Evolutionary conservation across 2,797 vertebrate species (phyloP).

Genomic region (Siniperca undulata): DNA sequence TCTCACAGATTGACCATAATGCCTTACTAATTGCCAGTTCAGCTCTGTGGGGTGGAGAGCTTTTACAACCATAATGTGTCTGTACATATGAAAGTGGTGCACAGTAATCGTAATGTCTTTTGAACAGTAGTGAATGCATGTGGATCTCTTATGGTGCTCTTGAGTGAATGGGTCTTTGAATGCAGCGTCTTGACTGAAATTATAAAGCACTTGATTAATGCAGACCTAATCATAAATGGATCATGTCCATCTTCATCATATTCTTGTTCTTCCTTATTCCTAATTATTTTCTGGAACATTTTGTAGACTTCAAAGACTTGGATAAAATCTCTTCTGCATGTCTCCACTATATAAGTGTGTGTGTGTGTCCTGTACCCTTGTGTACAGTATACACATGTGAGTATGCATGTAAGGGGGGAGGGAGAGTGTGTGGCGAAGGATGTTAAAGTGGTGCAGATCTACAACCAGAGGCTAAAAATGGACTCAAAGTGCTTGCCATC

Average conservation of each 20-base stretch:
- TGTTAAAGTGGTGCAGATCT: slow-evolving; percentile 47
- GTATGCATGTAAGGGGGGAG: slow-evolving; percentile 17
- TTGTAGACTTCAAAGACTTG: slow-evolving; percentile 42
- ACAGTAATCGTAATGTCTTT: slow-evolving; percentile 18
- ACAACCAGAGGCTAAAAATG: slow-evolving; percentile 73
- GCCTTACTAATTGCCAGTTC: slow-evolving; percentile 36
- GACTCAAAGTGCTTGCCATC: slow-evolving; percentile 67
- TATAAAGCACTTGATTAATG: slow-evolving; percentile 5
- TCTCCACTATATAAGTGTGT: neutral
- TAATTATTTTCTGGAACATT: slow-evolving; percentile 42
- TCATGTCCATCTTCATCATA: too few species aligned
- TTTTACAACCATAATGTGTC: slow-evolving; percentile 32
- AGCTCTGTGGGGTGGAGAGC: slow-evolving; percentile 22
- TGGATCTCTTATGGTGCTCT: slow-evolving; percentile 23
- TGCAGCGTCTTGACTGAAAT: slow-evolving; percentile 8
- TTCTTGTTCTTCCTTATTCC: slow-evolving; percentile 10
- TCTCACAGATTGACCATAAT: slow-evolving; percentile 44
- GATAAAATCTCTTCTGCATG: slow-evolving; percentile 19
- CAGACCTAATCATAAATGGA: too few species aligned
- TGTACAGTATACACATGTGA: slow-evolving; percentile 31
- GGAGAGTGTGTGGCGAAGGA: slow-evolving; percentile 21
- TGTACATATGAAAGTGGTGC: slow-evolving; percentile 10
- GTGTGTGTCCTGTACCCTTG: neutral
- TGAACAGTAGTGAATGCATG: slow-evolving; percentile 20
- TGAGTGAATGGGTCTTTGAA: slow-evolving; percentile 27